Base-by-base conservation (phyloP, 2,888 invertebrate genomes). In the Bruchidius siliquastri region DNA sequence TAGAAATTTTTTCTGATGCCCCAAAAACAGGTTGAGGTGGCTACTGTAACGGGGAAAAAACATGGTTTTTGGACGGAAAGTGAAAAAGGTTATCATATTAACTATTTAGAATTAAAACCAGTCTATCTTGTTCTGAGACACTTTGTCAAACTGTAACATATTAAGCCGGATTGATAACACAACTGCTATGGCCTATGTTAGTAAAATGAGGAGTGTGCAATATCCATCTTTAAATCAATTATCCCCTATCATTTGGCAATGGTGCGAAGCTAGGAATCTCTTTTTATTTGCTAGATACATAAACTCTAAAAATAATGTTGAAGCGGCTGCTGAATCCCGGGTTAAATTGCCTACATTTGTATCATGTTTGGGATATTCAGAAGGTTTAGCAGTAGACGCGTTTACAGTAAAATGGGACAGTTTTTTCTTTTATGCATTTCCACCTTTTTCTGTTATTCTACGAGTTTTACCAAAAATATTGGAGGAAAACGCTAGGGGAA, bases 81-180 rank as follows among this genome's bases (percentile, higher is more conserved):
- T 10, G 78, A 78, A 73, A 22, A 26, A 21, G 67, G 21, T 22
- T 20, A 22, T 3, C 78, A 77, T 67, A 79, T 77, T 20, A 79
- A 76, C 73, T 71, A 74, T 26, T 73, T 78, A 21, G 79, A 79
- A 73, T 70, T 78, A n/a, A 20, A 76, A 26, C 76, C 78, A 21
- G 76, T 74, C 8, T 76, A 73, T n/a, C 70, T 77, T 13, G 76
- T 66, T 20, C 49, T 78, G 13, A 73, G 77, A 68, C 70, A 72
- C 49, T 10, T 22, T 69, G 30, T n/a, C 8, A 22, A 66, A 74
- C 22, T 76, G 73, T 71, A 72, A 73, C 22, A 76, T 77, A 30
- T 71, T 77, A 71, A 70, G 74, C 10, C 66, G 76, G 18, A 67
- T 76, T 32, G 76, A 75, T 74, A 76, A 75, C 66, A 73, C 73